Evolutionary conservation across 2,888 invertebrate species (phyloP).

Genomic region (Euzetes globulus): DNA sequence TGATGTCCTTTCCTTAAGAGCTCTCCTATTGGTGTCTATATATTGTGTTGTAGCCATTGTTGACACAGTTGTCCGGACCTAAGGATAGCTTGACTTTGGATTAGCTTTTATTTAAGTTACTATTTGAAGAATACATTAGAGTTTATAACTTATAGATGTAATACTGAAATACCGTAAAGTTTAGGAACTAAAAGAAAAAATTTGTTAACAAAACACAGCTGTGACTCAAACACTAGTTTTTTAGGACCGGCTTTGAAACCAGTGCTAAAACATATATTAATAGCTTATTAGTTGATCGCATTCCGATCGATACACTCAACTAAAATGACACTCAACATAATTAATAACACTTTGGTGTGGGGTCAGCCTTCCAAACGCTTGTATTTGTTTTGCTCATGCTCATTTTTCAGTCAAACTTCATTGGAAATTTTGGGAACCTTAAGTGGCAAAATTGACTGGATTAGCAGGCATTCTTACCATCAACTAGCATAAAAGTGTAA

Average conservation of each 20-base stretch:
- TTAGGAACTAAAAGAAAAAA: not conserved
- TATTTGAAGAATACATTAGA: slow-evolving; percentile 2
- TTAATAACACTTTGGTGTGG: no score
- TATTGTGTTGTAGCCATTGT: slow-evolving; percentile 14
- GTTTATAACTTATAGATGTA: slow-evolving; percentile 16
- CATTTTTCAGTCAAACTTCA: no score
- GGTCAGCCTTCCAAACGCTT: no score
- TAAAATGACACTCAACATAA: no score
- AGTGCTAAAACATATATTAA: not conserved
- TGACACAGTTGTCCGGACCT: slow-evolving; percentile 17
- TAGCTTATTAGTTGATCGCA: no score
- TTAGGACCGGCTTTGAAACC: not conserved
- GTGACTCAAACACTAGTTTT: not conserved
- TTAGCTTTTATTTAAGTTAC: slow-evolving; percentile 24
- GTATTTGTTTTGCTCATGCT: no score
- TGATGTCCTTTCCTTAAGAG: not conserved
- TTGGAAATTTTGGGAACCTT: no score
- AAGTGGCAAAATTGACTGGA: no score
- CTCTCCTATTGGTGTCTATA: not conserved
- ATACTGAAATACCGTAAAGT: not conserved
- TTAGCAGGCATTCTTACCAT: no score
- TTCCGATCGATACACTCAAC: no score
- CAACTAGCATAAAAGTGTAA: no score
- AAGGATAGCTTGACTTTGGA: slow-evolving; percentile 20
- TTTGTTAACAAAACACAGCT: slow-evolving; percentile 14